These are phyloP conservation scores for Drosophila barbarae DNA, from an alignment of 2,888 invertebrate species.

Conservation along the genomic window DNA sequence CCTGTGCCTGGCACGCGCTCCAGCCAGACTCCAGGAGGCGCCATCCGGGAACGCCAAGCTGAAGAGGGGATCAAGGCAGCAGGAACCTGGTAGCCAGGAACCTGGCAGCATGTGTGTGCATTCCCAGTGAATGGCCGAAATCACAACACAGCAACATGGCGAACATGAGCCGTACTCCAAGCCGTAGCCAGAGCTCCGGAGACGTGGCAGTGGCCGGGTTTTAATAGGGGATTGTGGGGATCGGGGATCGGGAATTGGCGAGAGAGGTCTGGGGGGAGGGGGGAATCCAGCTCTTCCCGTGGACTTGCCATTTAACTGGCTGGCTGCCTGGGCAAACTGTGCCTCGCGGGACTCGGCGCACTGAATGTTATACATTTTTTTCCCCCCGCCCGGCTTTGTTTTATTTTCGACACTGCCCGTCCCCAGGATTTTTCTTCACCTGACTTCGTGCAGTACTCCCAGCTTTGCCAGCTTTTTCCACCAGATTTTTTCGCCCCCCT, in stretches of 20 bases:
- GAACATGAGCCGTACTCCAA: constrained; percentile 26
- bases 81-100: constrained; percentile 4
- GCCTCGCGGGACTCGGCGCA: constrained; percentile 29
- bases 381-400: constrained; percentile 33
- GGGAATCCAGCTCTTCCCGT: constrained; percentile 30
- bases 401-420: constrained; percentile 60
- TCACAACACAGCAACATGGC: constrained; percentile 38
- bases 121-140: constrained; percentile 49
- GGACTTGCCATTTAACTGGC: constrained; percentile 68
- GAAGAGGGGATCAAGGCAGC: constrained; percentile 2
- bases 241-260: constrained; percentile 2
- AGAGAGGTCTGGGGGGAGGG: not conserved
- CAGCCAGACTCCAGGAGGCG: constrained; percentile 5
- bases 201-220: constrained; percentile 9
- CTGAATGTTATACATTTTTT: constrained; percentile 42
- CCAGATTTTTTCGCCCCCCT: constrained; percentile 20
- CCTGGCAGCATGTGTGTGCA: constrained; percentile 36
- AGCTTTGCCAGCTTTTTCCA: constrained; percentile 9
- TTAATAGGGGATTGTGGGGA: constrained; percentile 17
- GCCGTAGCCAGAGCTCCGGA: not conserved
- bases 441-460: constrained; percentile 35
- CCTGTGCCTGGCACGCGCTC: constrained; percentile 58
- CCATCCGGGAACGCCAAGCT: not conserved
- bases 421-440: constrained; percentile 59
- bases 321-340: constrained; percentile 29